Percentiles rank a stretch among this genome's conserved stretches.
These are phyloP conservation scores for Drosophila mimetica DNA, from an alignment of 2,888 invertebrate genomes.

Conservation along the genomic window DNA sequence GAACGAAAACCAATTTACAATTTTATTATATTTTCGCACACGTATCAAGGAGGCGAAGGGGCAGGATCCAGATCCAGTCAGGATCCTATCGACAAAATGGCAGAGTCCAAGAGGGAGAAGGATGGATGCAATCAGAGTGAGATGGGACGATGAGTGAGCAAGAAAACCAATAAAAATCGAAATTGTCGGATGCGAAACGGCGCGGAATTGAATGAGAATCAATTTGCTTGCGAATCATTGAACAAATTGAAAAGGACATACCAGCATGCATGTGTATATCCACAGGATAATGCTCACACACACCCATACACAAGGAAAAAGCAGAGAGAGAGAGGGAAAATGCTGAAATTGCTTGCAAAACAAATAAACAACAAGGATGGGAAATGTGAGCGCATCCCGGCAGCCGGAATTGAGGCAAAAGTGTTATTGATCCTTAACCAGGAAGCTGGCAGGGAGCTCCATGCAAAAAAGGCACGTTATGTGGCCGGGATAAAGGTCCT, in stretches of 20 bases:
- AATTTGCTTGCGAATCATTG: conserved; percentile 83
- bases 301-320: not conserved
- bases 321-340: conserved; percentile 10
- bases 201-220: conserved; percentile 81
- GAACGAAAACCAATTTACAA: conserved; percentile 77
- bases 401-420: conserved; percentile 72
- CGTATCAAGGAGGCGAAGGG: conserved; percentile 17
- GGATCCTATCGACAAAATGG: conserved; percentile 37
- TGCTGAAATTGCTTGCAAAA: conserved; percentile 77
- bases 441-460: conserved; percentile 35
- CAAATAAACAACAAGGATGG: conserved; percentile 66
- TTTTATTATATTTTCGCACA: conserved; percentile 76
- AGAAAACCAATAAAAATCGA: conserved; percentile 78
- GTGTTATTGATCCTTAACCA: conserved; percentile 81
- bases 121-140: conserved; percentile 5
- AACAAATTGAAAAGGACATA: conserved; percentile 81
- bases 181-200: conserved; percentile 74
- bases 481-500: conserved; percentile 50
- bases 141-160: conserved; percentile 36
- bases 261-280: conserved; percentile 35
- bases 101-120: conserved; percentile 17
- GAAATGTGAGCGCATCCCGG: conserved; percentile 35
- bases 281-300: conserved; percentile 33
- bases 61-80: conserved; percentile 8
- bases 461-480: conserved; percentile 68